A percentile compares a stretch with the other conserved stretches of the same genome.
These are phyloP conservation scores for Tethea ocularis DNA, from an alignment of 2,888 invertebrate species.

Conservation along the genomic window DNA sequence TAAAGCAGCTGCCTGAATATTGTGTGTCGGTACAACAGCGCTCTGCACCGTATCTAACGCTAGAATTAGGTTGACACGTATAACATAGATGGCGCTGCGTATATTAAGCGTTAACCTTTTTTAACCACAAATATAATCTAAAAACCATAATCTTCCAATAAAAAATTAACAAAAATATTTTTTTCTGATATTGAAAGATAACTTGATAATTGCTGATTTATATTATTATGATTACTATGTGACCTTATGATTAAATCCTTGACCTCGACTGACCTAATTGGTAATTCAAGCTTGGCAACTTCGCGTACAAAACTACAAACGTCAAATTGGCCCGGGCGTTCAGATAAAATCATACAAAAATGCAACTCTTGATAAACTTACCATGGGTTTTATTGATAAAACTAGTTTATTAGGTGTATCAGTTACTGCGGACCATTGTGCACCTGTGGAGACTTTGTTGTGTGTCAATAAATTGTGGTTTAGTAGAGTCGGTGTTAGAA, in stretches of 20 bases:
- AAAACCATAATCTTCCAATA: neutral
- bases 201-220: too few species aligned
- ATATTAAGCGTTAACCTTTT: neutral
- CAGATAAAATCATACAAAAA: constrained; percentile 32
- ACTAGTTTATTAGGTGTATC: constrained; percentile 27
- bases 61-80: rapidly evolving
- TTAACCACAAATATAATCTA: neutral
- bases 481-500: constrained; percentile 32
- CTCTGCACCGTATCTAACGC: constrained; percentile 16
- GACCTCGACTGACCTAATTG: constrained; percentile 30
- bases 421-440: constrained; percentile 16
- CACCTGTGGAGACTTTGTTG: constrained; percentile 19
- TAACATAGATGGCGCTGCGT: constrained; percentile 45
- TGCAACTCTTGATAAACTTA: constrained; percentile 37
- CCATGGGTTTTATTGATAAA: constrained; percentile 43
- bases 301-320: constrained; percentile 23
- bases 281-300: constrained; percentile 35
- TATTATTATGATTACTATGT: neutral
- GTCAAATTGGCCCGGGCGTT: constrained; percentile 40
- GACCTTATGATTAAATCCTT: constrained; percentile 22
- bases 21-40: constrained; percentile 43
- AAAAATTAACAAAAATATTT: neutral
- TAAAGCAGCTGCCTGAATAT: constrained; percentile 43
- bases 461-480: constrained; percentile 17
- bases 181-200: neutral